Percentiles rank a stretch among this genome's conserved stretches.
Evolutionary conservation across 2,888 invertebrate species (phyloP).

Genomic region (Dichetophora obliterata): DNA sequence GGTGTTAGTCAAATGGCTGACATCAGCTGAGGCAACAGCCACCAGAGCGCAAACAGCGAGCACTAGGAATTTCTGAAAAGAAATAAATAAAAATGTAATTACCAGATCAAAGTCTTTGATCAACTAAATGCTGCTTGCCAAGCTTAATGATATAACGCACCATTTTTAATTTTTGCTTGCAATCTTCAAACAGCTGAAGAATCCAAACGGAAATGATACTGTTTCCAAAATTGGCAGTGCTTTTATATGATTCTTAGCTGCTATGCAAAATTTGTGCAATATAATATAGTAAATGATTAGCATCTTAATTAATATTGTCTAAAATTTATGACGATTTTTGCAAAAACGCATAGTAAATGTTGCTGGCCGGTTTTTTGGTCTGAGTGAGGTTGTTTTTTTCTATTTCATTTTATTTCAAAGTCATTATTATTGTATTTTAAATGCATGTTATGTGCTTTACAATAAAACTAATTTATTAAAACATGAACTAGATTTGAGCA

Average conservation of each 20-base stretch:
- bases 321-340: conserved; percentile 43
- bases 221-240: conserved; percentile 45
- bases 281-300: conserved; percentile 48
- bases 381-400: neutral
- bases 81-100: conserved; percentile 18
- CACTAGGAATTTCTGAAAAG: conserved; percentile 47
- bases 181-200: conserved; percentile 55
- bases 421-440: too few species aligned
- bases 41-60: conserved; percentile 45
- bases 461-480: too few species aligned
- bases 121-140: neutral
- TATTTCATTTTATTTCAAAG: neutral
- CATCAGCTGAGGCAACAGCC: conserved; percentile 53
- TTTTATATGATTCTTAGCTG: conserved; percentile 62
- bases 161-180: conserved; percentile 56
- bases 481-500: too few species aligned
- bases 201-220: conserved; percentile 63
- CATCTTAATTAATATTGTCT: conserved; percentile 48
- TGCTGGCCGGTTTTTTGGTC: conserved; percentile 43
- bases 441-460: too few species aligned
- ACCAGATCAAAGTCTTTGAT: neutral
- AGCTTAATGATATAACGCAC: conserved; percentile 45
- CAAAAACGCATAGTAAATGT: conserved; percentile 28
- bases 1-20: conserved; percentile 58
- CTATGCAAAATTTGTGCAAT: conserved; percentile 48